Evolutionary conservation across 53 echinoderm and acorn worm species (phyloP), one percentile per base, ranked within the genome.

Genomic region (Holothuria leucospilota): DNA sequence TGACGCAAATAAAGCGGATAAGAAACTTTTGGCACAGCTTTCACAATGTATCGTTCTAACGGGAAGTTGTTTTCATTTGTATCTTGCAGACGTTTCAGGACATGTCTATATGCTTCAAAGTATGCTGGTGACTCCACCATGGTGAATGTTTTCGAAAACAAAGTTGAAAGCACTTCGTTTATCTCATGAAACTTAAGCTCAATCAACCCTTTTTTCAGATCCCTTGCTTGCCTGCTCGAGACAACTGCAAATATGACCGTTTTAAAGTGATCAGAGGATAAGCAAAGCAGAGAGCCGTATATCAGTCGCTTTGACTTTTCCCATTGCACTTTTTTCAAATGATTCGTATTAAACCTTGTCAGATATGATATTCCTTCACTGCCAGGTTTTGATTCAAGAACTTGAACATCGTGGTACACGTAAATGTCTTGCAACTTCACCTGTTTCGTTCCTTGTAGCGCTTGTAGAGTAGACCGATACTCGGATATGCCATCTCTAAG

Each of bases 41-140:
- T 58, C 25, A 95, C 78, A 20, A 98, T 89, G 86, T 98, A 90
- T 18, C 85, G 62, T 88, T 90, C 51, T 30, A 98, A 59, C 8
- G 95, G 95, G 38, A 98, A 82, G 12, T 77, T 72, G 30, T 67
- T 56, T 60, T 71, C 82, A 38, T 34, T 69, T 20, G 95, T 84
- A 53, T 90, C 77, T 69, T 98, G 95, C 40, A 98, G 69, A 20
- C 91, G 88, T 39, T 79, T 59, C 49, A 98, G 81, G 16, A 98
- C 95, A 81, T 91, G 98, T 2, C 94, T 88, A 62, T 95, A 98
- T 20, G 95, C 91, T 77, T 95, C 95, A 78, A 95, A 98, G 86
- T 88, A 98, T 20, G 93, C 93, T 46, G 94, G 78, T 11, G 97
- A 90, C 77, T 98, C 98, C 20, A 90, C 98, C 98, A 98, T 98